Evolutionary conservation across 2,797 vertebrate species (phyloP), one percentile per base, ranked within the genome.

Genomic region (Hippoglossus hippoglossus): DNA sequence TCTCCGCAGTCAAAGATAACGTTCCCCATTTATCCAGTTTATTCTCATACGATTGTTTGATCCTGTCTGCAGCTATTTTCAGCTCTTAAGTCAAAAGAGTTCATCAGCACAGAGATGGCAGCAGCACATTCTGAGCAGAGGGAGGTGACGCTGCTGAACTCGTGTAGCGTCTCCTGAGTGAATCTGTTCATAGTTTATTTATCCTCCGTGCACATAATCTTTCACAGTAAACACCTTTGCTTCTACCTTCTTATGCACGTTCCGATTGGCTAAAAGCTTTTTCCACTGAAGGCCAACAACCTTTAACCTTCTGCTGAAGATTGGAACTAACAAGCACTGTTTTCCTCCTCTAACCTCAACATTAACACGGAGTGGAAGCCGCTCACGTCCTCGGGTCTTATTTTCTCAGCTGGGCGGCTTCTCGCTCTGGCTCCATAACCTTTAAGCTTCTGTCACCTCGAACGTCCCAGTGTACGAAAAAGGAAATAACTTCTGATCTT

Each of bases 11-110:
- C 75, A 66, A 47, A 79, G 84, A 83, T 75, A 79, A 84, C 36
- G 11, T 52, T 72, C 22, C 65, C 8, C 0, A n/a, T 74, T 73
- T 73, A 70, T 69, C 28, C 22, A 47, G 18, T 82, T 85, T 81
- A 64, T 75, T 79, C 65, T 78, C 47, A 25, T 77, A 31, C 54
- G 59, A 44, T 68, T 53, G 62, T 86, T 79, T 71, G 54, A 73
- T 73, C 68, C 61, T 18, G 59, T 73, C 71, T 55, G 0, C 22
- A 28, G 63, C 77, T 89, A 82, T 91, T 89, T 89, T 75, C 26
- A 36, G 71, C 59, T 61, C 49, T 78, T 84, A 71, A 41, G 79
- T 88, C 83, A 77, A 75, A 84, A 66, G 53, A 19, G 22, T 8
- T n/a, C 15, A 67, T 88, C 64, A 67, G 79, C 67, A 73, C 56